Evolutionary conservation across 2,113 vertebrate genomes (phyloP).

Genomic region (Paramisgurnus dabryanus): DNA sequence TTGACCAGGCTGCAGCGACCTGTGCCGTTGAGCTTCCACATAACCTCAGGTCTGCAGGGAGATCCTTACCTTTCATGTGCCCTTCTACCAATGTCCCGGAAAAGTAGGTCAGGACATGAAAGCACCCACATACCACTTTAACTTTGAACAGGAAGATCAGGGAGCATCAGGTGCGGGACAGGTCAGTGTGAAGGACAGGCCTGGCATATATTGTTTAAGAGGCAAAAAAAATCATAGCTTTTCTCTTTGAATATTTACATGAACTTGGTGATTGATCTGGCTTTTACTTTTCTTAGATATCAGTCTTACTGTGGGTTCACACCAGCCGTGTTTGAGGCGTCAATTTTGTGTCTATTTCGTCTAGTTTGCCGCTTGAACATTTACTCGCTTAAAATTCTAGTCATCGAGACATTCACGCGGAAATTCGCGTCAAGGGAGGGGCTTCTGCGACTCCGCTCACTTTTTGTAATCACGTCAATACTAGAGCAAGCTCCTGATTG

Average conservation of each 20-base stretch:
- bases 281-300: too few species aligned
- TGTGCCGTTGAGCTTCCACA: slow-evolving; percentile 34
- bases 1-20: slow-evolving; percentile 32
- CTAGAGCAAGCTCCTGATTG: too few species aligned
- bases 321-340: too few species aligned
- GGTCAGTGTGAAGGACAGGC: neutral
- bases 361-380: too few species aligned
- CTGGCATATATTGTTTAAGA: neutral
- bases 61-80: slow-evolving; percentile 47
- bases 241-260: neutral
- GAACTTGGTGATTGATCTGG: too few species aligned
- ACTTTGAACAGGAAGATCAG: slow-evolving; percentile 4
- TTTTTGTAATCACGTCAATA: too few species aligned
- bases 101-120: slow-evolving; percentile 47
- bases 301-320: too few species aligned
- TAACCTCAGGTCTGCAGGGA: slow-evolving; percentile 43
- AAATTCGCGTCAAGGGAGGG: too few species aligned
- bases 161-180: neutral
- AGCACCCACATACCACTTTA: neutral
- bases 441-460: too few species aligned
- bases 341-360: too few species aligned
- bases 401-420: too few species aligned
- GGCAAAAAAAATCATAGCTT: neutral
- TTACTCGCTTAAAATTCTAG: too few species aligned
- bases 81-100: slow-evolving; percentile 38